These are phyloP conservation scores for Cinclus mexicanus DNA, from an alignment of 2,113 vertebrate species.

Conservation along the genomic window DNA sequence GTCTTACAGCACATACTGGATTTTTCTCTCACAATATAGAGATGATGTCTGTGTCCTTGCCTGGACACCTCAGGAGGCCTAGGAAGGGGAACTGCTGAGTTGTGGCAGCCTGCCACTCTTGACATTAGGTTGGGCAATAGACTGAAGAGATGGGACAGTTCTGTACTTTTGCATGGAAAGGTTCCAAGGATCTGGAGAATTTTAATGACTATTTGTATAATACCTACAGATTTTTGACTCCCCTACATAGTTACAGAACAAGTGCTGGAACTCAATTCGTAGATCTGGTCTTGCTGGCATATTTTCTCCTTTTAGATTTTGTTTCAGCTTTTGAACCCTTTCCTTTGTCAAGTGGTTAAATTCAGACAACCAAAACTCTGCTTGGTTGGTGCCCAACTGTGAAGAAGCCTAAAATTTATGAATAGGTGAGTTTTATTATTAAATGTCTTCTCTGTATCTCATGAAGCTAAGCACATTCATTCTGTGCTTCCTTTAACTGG, in stretches of 20 bases:
- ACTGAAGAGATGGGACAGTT: neutral
- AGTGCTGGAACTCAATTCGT: neutral
- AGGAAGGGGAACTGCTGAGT: neutral
- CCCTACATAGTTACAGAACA: neutral
- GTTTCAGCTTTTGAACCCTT: neutral
- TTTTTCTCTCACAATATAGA: neutral
- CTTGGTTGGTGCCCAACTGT: neutral
- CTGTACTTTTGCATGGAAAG: neutral
- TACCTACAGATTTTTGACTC: neutral
- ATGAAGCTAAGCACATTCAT: neutral
- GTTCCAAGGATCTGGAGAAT: neutral
- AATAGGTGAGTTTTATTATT: neutral
- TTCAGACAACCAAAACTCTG: neutral
- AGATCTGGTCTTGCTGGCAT: neutral
- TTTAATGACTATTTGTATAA: neutral
- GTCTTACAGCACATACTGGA: neutral
- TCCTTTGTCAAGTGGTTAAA: neutral
- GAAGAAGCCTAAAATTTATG: neutral
- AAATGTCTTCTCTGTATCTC: neutral
- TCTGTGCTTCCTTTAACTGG: neutral
- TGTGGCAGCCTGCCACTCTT: neutral
- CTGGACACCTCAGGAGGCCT: neutral
- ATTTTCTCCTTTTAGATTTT: neutral
- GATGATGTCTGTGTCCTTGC: neutral
- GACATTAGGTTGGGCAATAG: neutral